phyloP scores from a whole-genome alignment of 2,888 invertebrate genomes.

The Coelopa pilipes region DNA sequence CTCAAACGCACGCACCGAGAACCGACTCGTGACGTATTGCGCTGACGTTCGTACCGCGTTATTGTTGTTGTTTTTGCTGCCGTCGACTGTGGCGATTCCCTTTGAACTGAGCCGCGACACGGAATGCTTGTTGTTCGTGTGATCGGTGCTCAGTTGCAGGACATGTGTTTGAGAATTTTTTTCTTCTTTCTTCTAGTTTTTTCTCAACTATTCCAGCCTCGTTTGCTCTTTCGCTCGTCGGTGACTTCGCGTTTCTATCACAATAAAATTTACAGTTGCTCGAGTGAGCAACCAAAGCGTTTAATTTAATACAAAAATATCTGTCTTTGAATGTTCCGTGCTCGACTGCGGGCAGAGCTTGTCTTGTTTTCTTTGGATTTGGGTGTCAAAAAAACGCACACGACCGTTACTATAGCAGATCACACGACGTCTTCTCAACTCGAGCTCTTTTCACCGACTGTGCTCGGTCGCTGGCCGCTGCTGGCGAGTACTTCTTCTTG shows the following conservation, averaged over 20 bases:
- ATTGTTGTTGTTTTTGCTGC: slow-evolving; percentile 8
- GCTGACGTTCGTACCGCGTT: slow-evolving; percentile 12
- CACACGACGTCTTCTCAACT: slow-evolving; percentile 47
- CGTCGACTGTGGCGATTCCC: slow-evolving; percentile 7
- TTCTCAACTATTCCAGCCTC: neutral
- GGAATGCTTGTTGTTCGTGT: slow-evolving; percentile 14
- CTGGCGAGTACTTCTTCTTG: neutral
- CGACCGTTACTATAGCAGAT: neutral
- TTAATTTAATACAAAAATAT: slow-evolving; percentile 43
- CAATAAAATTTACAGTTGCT: neutral
- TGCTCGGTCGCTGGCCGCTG: slow-evolving; percentile 17
- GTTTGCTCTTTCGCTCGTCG: neutral
- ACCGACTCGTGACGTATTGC: slow-evolving; percentile 18
- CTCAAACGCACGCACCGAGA: slow-evolving; percentile 25
- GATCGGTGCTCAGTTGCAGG: neutral
- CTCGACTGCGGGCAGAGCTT: slow-evolving; percentile 38
- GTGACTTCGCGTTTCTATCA: neutral
- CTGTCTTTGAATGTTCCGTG: slow-evolving; percentile 22
- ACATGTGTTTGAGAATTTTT: neutral
- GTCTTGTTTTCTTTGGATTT: slow-evolving; percentile 30
- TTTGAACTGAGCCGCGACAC: slow-evolving; percentile 27
- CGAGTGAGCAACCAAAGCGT: slow-evolving; percentile 20
- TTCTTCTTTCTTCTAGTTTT: neutral
- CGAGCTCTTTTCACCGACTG: slow-evolving; percentile 60
- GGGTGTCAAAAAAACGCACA: slow-evolving; percentile 7